Conservation (phyloP, 1,140 invertebrate species). For the Mercenaria mercenaria region DNA sequence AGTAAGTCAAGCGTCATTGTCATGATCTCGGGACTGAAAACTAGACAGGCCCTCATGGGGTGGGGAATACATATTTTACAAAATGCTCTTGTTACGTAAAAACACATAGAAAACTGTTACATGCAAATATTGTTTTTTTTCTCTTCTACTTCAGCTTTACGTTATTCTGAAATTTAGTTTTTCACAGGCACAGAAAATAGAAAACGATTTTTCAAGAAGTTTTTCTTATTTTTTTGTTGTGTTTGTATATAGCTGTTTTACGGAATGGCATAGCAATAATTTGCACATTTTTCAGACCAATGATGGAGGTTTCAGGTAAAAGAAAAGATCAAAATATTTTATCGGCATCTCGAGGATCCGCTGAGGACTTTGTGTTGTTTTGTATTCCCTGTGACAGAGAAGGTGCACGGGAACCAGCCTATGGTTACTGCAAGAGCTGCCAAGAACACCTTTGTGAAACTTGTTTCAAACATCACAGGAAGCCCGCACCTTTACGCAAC, state of each 20-base stretch:
- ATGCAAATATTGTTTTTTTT: no score
- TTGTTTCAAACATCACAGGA: background rate
- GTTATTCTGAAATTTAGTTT: background rate
- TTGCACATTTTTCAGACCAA: no score
- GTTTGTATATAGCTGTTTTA: no score
- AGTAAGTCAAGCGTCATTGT: no score
- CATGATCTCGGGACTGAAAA: no score
- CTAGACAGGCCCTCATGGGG: no score
- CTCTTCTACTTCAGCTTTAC: background rate
- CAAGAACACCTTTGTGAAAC: background rate
- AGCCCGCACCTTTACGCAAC: background rate
- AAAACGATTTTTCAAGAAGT: background rate
- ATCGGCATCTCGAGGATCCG: background rate
- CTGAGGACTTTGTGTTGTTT: background rate
- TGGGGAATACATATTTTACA: no score
- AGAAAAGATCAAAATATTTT: background rate
- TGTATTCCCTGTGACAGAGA: conserved; percentile 6
- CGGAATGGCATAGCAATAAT: no score
- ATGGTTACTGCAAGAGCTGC: background rate
- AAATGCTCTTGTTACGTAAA: no score
- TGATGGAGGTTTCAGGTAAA: background rate
- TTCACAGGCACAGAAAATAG: background rate
- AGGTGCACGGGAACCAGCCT: background rate
- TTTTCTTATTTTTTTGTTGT: no score
- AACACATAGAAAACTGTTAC: no score